Evolutionary conservation across 1,140 invertebrate species (phyloP).

Genomic region (Andricus grossulariae): DNA sequence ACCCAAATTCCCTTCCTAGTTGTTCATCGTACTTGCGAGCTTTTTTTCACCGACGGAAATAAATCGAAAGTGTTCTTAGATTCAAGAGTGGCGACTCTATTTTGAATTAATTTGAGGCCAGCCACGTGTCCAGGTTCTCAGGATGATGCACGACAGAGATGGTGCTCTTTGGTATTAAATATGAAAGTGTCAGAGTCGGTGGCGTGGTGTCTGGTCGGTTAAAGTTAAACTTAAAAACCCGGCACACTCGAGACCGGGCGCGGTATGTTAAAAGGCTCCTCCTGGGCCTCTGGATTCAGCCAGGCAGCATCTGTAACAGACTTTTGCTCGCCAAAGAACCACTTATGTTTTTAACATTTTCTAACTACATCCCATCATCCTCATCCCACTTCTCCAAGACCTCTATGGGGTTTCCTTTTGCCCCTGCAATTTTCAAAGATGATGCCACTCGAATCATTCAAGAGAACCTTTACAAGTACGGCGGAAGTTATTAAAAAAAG

Average conservation of each 20-base stretch:
- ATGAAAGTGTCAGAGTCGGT: not conserved
- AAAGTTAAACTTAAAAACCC: constrained; percentile 27
- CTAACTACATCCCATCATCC: not conserved
- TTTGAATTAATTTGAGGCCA: constrained; percentile 20
- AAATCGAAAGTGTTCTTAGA: constrained; percentile 16
- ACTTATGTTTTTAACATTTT: constrained; percentile 22
- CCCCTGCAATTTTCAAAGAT: not conserved
- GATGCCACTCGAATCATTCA: not conserved
- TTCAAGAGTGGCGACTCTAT: constrained; percentile 6
- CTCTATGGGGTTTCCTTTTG: not conserved
- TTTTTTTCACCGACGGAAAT: constrained; percentile 13
- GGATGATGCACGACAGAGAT: constrained; percentile 21
- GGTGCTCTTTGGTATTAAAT: not conserved
- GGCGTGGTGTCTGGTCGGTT: constrained; percentile 27
- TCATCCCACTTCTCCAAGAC: not conserved
- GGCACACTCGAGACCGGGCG: constrained; percentile 8
- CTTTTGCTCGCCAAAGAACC: constrained; percentile 25
- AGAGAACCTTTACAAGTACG: not conserved
- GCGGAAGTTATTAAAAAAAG: no score
- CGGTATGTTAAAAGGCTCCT: constrained; percentile 20
- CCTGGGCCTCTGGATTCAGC: constrained; percentile 9
- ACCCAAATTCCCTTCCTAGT: no score
- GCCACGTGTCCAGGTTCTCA: constrained; percentile 28
- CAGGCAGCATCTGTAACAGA: constrained; percentile 14
- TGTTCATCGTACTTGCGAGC: not conserved